Percentiles rank a stretch among this genome's conserved stretches.
These are phyloP conservation scores for Zaprionus nigranus DNA, from an alignment of 1,140 invertebrate genomes.

Conservation along the genomic window DNA sequence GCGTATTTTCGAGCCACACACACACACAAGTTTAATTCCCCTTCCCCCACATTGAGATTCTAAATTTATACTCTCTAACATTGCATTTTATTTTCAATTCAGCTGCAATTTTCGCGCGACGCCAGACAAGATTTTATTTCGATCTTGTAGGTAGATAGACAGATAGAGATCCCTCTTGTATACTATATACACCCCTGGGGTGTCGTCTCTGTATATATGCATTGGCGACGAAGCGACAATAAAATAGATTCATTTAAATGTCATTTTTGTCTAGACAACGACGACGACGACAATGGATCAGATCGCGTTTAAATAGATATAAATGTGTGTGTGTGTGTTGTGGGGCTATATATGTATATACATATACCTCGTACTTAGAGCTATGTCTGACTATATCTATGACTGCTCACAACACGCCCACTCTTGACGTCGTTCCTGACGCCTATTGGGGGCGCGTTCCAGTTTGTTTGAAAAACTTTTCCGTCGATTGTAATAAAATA, in stretches of 20 bases:
- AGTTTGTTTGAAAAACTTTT: constrained; percentile 34
- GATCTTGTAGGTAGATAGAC: constrained; percentile 44
- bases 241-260: constrained; percentile 83
- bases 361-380: background rate
- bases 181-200: constrained; percentile 12
- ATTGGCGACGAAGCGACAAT: constrained; percentile 72
- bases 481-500: constrained; percentile 22
- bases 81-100: constrained; percentile 54
- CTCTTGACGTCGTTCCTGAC: constrained; percentile 5
- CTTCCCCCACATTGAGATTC: background rate
- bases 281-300: constrained; percentile 50
- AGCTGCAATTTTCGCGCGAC: constrained; percentile 62
- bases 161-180: background rate
- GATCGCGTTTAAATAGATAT: constrained; percentile 37
- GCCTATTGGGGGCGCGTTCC: constrained; percentile 43
- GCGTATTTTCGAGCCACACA: constrained; percentile 13
- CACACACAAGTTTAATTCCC: background rate
- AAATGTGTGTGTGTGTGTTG: constrained; percentile 11
- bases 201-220: constrained; percentile 14
- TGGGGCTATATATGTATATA: background rate
- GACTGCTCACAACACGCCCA: constrained; percentile 35
- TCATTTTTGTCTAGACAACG: constrained; percentile 79
- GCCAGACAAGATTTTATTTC: constrained; percentile 69
- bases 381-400: background rate
- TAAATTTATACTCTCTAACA: constrained; percentile 9